Percentiles rank a stretch among this genome's conserved stretches.
Conservation (phyloP, 2,113 vertebrate genomes). For the Oxygymnocypris stewartii region DNA sequence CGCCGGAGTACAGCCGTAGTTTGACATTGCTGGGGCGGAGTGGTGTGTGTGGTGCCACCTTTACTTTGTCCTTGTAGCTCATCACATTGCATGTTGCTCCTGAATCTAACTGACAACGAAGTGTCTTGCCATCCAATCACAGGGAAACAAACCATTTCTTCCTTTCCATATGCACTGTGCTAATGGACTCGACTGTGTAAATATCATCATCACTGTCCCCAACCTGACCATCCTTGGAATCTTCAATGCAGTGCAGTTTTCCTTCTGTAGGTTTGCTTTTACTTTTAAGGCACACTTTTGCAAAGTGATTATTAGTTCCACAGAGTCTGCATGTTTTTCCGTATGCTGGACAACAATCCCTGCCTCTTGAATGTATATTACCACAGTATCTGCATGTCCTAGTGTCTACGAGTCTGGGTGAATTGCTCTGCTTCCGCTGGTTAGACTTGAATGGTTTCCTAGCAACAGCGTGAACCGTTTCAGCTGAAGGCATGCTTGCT, state of each 20-base stretch:
- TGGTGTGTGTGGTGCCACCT: conserved; percentile 21
- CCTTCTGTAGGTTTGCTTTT: too few species aligned
- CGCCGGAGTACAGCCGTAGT: conserved; percentile 1
- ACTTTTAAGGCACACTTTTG: too few species aligned
- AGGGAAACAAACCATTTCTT: neutral
- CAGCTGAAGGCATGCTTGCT: neutral
- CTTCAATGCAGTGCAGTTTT: neutral
- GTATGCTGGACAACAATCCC: too few species aligned
- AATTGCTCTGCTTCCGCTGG: too few species aligned
- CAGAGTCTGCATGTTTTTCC: too few species aligned
- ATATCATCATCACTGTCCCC: neutral
- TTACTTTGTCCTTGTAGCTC: conserved; percentile 40
- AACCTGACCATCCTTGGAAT: neutral
- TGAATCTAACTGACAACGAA: conserved; percentile 44
- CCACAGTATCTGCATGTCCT: too few species aligned
- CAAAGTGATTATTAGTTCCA: too few species aligned
- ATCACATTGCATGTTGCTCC: conserved; percentile 50
- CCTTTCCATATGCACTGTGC: neutral
- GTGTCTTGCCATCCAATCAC: neutral
- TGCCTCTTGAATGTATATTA: too few species aligned
- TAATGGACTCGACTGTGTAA: neutral
- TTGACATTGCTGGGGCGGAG: conserved; percentile 10
- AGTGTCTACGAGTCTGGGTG: too few species aligned
- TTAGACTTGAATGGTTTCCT: neutral
- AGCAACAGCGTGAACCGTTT: neutral